Conservation (phyloP, 2,797 vertebrate genomes). For the Danio tinwini region DNA sequence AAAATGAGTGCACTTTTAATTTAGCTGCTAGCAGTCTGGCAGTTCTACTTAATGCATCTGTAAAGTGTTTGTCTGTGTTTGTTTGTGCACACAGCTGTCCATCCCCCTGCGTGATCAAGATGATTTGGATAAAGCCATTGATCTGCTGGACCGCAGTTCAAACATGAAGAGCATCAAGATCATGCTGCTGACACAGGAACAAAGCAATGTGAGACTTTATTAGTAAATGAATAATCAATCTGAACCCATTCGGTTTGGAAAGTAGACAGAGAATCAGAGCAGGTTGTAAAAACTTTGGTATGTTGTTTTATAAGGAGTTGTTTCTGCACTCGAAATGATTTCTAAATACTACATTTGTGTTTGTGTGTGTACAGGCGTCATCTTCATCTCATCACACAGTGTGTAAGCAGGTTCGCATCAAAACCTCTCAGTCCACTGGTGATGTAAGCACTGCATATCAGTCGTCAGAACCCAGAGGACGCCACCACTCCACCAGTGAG, state of each 20-base stretch:
- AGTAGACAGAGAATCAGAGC: background rate
- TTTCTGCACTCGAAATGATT: background rate
- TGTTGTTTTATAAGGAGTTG: background rate
- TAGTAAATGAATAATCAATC: background rate
- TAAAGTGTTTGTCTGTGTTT: conserved; percentile 15
- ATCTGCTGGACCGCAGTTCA: conserved; percentile 92
- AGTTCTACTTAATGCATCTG: conserved; percentile 17
- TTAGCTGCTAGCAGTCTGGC: background rate
- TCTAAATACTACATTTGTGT: background rate
- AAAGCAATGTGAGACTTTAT: conserved; percentile 84
- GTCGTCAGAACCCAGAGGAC: conserved; percentile 87
- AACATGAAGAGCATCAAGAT: conserved; percentile 98
- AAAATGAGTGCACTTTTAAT: background rate
- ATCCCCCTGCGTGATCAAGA: conserved; percentile 92
- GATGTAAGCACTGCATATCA: conserved; percentile 89
- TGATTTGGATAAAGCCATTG: conserved; percentile 94
- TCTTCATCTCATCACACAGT: conserved; percentile 82
- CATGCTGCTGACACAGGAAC: conserved; percentile 89
- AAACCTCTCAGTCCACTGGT: conserved; percentile 91
- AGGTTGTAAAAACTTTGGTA: background rate
- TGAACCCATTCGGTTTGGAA: background rate
- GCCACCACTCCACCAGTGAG: conserved; percentile 94
- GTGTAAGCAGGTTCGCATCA: conserved; percentile 94
- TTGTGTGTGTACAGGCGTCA: conserved; percentile 70
- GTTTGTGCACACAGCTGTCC: conserved; percentile 80